Base-by-base conservation (phyloP, 2,113 vertebrate species). In the Forbesichthys agassizii region DNA sequence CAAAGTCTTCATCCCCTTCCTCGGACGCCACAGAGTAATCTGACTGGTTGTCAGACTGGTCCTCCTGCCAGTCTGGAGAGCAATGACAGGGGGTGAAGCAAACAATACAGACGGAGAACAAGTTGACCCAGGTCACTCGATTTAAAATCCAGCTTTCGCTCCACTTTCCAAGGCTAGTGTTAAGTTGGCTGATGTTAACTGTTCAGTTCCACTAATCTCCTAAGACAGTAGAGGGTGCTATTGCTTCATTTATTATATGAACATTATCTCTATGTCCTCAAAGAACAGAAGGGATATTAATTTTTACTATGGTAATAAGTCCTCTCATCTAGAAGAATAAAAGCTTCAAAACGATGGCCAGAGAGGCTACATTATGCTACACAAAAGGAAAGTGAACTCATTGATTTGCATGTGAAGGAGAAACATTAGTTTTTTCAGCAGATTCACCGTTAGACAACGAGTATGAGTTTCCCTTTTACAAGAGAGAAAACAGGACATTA, bases 1-100 rank as follows among this genome's bases (percentile, higher is more conserved):
- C 97, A 61, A 99, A 99, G 91, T 99, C 97, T 75, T 99, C 97
- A 0, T 99, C 97, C 63, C 96, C 96, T 88, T 98, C 96, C 88
- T 99, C 97, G 16, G 97, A 99, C 54, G 96, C 96, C 92, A 98
- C 97, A 0, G 97, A 99, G 80, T 98, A 99, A 86, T 99, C 97
- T 2, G 97, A 99, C 84, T 99, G 96, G 92, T 99, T 98, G 86
- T 99, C 97, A 49, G 96, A 99, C 90, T 98, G 97, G 89, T 99
- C 97, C 88, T 99, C 97, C 90, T 98, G 97, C 97, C 97, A 99
- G 91, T 99, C 96, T 98, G 87, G 3, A 20, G 27, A 81, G 48
- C 70, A 81, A 3, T 61, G 27, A 53, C 54, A 69, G 36, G 71
- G 61, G 54, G 64, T 61, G 46, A 67, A 8, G 55, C 11, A 18